A percentile compares a stretch with the other conserved stretches of the same genome.
Evolutionary conservation across 1,140 invertebrate species (phyloP).

Genomic region (Calosoma granatense): DNA sequence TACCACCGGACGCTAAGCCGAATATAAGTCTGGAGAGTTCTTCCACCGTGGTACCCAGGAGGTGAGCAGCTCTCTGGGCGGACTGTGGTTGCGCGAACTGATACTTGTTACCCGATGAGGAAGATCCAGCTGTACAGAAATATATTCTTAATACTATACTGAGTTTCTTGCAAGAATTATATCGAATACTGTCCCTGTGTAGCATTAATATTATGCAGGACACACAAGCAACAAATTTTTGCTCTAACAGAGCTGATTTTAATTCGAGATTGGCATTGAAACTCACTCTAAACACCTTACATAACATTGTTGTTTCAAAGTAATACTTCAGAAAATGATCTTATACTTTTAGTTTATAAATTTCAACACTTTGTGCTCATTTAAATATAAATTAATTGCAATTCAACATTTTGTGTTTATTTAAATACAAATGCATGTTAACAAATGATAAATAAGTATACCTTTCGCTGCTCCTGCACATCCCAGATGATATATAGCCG

Average conservation of each 20-base stretch:
- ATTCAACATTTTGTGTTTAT: too few relatives aligned
- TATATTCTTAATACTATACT: background rate
- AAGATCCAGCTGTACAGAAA: conserved; percentile 27
- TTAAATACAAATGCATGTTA: too few relatives aligned
- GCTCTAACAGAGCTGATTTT: too few relatives aligned
- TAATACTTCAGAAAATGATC: too few relatives aligned
- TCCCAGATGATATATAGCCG: conserved; percentile 85
- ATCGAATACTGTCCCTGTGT: background rate
- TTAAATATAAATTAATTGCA: too few relatives aligned
- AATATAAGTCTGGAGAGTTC: conserved; percentile 70
- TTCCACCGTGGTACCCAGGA: conserved; percentile 74
- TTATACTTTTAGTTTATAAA: too few relatives aligned
- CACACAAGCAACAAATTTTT: background rate
- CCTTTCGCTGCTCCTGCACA: conserved; percentile 68
- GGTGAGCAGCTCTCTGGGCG: conserved; percentile 69
- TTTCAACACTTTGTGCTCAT: too few relatives aligned
- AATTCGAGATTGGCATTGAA: too few relatives aligned
- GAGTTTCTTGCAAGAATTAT: background rate
- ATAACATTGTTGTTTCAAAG: too few relatives aligned
- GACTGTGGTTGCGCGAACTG: conserved; percentile 76
- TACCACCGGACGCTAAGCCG: conserved; percentile 37
- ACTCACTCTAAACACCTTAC: too few relatives aligned
- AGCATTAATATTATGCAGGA: too few relatives aligned
- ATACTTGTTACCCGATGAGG: conserved; percentile 36
- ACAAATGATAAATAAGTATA: too few relatives aligned